phyloP scores from a whole-genome alignment of 2,888 invertebrate genomes.

The Neoscelio sp. region DNA sequence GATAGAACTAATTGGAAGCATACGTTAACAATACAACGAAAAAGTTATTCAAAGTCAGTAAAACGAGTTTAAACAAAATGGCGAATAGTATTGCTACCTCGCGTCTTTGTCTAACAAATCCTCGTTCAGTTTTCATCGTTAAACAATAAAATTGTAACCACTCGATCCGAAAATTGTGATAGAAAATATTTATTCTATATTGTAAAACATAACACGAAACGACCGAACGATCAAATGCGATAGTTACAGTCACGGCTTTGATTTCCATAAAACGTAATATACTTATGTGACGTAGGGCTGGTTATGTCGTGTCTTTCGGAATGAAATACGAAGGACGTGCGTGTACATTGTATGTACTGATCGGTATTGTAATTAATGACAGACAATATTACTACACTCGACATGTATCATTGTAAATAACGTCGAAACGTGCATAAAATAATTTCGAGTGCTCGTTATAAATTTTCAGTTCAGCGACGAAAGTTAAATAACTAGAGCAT shows the following conservation, averaged over 20 bases:
- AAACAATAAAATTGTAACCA: too few species aligned
- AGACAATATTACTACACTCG: constrained; percentile 65
- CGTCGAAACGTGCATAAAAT: constrained; percentile 51
- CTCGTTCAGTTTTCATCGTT: too few species aligned
- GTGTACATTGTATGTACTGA: constrained; percentile 47
- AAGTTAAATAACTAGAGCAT: constrained; percentile 47
- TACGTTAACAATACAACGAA: too few species aligned
- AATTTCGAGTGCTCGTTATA: constrained; percentile 62
- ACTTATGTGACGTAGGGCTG: background rate
- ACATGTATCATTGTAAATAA: constrained; percentile 63
- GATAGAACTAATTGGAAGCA: too few species aligned
- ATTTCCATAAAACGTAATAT: background rate
- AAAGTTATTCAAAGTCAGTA: too few species aligned
- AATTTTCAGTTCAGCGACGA: constrained; percentile 59
- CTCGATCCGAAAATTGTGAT: background rate
- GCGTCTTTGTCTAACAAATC: too few species aligned
- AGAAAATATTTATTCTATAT: background rate
- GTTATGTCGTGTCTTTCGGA: background rate
- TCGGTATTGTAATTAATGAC: constrained; percentile 66
- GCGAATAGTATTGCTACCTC: too few species aligned
- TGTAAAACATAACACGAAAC: background rate
- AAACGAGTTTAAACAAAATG: too few species aligned
- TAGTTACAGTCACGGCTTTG: constrained; percentile 2
- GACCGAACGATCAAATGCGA: background rate
- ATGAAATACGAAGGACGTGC: background rate